Evolutionary conservation across 2,888 invertebrate species (phyloP), one percentile per base, ranked within the genome.

Genomic region (Campopleginae sp.): DNA sequence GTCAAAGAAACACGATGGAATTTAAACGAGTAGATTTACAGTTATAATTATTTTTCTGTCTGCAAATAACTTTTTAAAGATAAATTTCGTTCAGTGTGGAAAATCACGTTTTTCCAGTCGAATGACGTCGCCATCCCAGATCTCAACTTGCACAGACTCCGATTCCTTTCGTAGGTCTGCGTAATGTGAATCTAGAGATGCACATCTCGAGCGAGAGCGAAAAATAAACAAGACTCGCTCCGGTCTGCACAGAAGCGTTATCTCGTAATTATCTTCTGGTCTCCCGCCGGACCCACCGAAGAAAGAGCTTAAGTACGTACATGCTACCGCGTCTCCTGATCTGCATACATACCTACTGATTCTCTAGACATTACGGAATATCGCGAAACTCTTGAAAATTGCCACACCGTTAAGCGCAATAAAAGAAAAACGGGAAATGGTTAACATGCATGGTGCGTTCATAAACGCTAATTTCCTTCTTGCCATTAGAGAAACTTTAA

Each of bases 151-250:
- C 31, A 71, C 44, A 46, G 71, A 58, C 54, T n/a, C n/a, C 4
- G n/a, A 38, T 51, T 33, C 48, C 70, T 78, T 78, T 65, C 61
- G 68, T 61, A 77, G 72, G 42, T 63, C 48, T 51, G 77, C 81
- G 85, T 82, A 79, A 85, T 85, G 68, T 80, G 77, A 54, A 80
- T 77, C 74, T 70, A 80, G 77, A 48, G 71, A 78, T 75, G 75
- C 70, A 65, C 78, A 70, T 81, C 68, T 23, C 51, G 17, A 42
- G 42, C 19, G 65, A 54, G 12, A 46, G 14, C 3, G 46, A 42
- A 17, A 63, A 33, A 10, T 31, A 27, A 31, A 42, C 27, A 61
- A 44, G 44, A 46, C 70, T 33, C 58, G 58, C 70, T 74, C 74
- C 74, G 61, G 81, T 81, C 75, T 19, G 33, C 54, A 58, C 58